Evolutionary conservation across 2,113 vertebrate genomes (phyloP).

Genomic region (Cygnus atratus): DNA sequence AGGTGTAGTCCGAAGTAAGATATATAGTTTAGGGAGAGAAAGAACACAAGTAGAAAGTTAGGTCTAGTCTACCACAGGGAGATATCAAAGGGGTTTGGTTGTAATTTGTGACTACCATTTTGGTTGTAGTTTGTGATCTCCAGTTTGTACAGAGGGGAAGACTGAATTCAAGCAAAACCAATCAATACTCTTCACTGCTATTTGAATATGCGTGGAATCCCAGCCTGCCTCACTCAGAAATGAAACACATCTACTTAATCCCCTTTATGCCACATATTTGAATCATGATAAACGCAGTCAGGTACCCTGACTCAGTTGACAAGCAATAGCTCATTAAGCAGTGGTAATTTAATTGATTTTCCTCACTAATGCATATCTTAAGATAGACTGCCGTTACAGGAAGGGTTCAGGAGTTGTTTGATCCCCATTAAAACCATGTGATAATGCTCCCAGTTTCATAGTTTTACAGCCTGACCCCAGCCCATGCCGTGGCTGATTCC

Average conservation of each 20-base stretch:
- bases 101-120: not conserved
- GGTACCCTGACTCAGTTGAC: not conserved
- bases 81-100: not conserved
- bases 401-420: not conserved
- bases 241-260: not conserved
- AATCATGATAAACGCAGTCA: not conserved
- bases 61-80: not conserved
- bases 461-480: not conserved
- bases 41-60: not conserved
- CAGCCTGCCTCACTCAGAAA: not conserved
- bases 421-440: not conserved
- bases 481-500: not conserved
- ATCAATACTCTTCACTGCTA: not conserved
- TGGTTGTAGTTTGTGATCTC: not conserved
- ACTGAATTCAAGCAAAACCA: not conserved
- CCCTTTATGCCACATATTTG: not conserved
- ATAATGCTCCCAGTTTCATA: not conserved
- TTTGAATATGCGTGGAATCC: not conserved
- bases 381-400: not conserved
- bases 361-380: conserved; percentile 13
- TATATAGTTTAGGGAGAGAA: fast-evolving
- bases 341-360: conserved; percentile 46
- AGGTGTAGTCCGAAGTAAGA: not conserved
- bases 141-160: not conserved
- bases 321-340: not conserved